A percentile compares a stretch with the other conserved stretches of the same genome.
phyloP scores from a whole-genome alignment of 2,888 invertebrate genomes.

The Exocentrus adspersus region DNA sequence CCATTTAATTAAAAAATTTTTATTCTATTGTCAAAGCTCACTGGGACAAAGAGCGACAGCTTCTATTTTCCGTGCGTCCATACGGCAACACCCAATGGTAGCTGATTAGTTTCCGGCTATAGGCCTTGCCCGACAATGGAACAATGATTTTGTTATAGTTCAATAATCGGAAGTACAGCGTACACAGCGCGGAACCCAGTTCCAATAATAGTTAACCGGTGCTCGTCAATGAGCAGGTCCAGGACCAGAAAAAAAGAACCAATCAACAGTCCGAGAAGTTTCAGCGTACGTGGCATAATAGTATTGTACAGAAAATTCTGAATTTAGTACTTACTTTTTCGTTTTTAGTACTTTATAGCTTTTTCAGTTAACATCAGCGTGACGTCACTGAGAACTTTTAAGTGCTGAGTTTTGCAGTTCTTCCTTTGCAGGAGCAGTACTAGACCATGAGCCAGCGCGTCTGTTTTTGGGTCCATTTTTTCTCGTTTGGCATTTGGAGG shows the following conservation, averaged over 20 bases:
- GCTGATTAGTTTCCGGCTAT: constrained; percentile 57
- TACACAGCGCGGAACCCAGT: constrained; percentile 42
- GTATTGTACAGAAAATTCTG: too few relatives aligned
- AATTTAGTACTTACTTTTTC: too few relatives aligned
- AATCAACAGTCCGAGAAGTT: not conserved
- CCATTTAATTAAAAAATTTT: constrained; percentile 23
- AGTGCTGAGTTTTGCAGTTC: too few relatives aligned
- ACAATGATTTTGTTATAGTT: constrained; percentile 54
- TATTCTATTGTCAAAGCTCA: constrained; percentile 11
- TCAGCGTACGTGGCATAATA: not conserved
- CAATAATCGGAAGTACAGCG: constrained; percentile 55
- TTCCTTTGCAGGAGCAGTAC: too few relatives aligned
- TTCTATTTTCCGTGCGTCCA: constrained; percentile 11
- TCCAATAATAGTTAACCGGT: constrained; percentile 32
- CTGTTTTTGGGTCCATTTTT: too few relatives aligned
- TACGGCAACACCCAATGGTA: constrained; percentile 32
- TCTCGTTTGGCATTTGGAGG: too few relatives aligned
- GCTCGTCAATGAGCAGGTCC: not conserved
- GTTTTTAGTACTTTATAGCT: too few relatives aligned
- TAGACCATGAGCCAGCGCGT: too few relatives aligned
- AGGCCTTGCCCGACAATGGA: constrained; percentile 52
- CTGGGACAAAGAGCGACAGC: constrained; percentile 15
- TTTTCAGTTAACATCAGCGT: too few relatives aligned
- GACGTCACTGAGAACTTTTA: too few relatives aligned
- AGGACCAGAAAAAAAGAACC: constrained; percentile 7